A percentile compares a stretch with the other conserved stretches of the same genome.
phyloP scores from a whole-genome alignment of 2,888 invertebrate genomes.

The Axea sp. region DNA sequence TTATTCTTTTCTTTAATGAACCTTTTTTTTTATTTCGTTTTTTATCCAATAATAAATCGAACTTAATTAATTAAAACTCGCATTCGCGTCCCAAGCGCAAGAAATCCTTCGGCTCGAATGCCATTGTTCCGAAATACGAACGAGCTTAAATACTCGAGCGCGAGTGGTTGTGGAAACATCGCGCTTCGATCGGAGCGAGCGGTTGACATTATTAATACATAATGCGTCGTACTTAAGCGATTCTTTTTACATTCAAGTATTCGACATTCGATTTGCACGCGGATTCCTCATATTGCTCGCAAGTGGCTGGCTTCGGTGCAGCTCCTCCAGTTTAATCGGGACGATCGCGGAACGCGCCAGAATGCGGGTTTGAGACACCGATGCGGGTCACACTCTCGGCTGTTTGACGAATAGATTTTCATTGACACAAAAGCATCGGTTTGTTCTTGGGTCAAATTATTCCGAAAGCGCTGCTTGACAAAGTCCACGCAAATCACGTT shows the following conservation, averaged over 20 bases:
- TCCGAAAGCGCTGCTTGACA: constrained; percentile 25
- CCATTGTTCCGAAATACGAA: neutral
- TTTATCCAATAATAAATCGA: too few relatives aligned
- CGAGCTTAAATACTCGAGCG: neutral
- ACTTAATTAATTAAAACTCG: too few relatives aligned
- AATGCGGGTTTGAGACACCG: too few relatives aligned
- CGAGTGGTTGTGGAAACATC: neutral
- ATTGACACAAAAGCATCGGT: constrained; percentile 26
- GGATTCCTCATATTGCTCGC: constrained; percentile 17
- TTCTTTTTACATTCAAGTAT: constrained; percentile 27
- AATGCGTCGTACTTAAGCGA: constrained; percentile 5
- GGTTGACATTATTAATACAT: constrained; percentile 17
- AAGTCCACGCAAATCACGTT: constrained; percentile 6
- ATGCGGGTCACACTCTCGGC: constrained; percentile 35
- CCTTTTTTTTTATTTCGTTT: too few relatives aligned
- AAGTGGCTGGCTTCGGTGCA: constrained; percentile 26
- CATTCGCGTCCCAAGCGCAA: too few relatives aligned
- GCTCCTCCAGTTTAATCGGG: constrained; percentile 37
- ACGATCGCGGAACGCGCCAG: constrained; percentile 37
- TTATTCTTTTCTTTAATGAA: too few relatives aligned
- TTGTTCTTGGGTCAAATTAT: constrained; percentile 30
- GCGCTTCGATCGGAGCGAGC: neutral
- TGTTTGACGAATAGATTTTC: constrained; percentile 26
- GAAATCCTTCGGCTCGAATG: too few relatives aligned
- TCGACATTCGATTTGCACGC: constrained; percentile 8